Evolutionary conservation across 2,113 vertebrate species (phyloP).

Genomic region (Toxotes chatareus): DNA sequence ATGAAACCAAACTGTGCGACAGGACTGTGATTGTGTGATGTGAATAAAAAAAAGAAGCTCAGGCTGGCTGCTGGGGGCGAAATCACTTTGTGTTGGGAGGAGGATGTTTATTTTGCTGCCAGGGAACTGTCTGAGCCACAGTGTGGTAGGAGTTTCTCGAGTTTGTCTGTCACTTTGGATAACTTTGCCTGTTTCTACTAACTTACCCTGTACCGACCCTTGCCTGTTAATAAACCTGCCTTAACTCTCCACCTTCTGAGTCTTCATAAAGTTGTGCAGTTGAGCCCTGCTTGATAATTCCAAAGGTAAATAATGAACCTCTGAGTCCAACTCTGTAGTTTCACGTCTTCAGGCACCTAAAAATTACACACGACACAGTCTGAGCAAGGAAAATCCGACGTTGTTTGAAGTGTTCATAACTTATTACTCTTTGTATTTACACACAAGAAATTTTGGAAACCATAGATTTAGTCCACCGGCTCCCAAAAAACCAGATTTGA

Average conservation of each 20-base stretch:
- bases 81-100: constrained; percentile 13
- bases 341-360: neutral
- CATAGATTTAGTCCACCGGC: neutral
- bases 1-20: neutral
- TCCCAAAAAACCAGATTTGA: neutral
- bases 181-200: too few relatives aligned
- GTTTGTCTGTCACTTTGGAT: too few relatives aligned
- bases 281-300: neutral
- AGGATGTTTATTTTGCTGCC: constrained; percentile 31
- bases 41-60: constrained; percentile 45
- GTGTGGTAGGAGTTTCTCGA: neutral
- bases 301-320: neutral
- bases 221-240: too few relatives aligned
- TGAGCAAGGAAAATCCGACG: neutral
- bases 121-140: constrained; percentile 14
- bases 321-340: neutral
- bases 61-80: constrained; percentile 15
- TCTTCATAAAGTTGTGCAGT: too few relatives aligned
- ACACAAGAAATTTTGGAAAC: neutral
- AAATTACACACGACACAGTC: neutral
- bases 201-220: too few relatives aligned
- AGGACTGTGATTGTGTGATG: constrained; percentile 35
- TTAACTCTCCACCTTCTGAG: too few relatives aligned
- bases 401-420: neutral
- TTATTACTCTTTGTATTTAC: neutral